phyloP scores from a whole-genome alignment of 2,888 invertebrate genomes.

The Parthenolecanium corni region DNA sequence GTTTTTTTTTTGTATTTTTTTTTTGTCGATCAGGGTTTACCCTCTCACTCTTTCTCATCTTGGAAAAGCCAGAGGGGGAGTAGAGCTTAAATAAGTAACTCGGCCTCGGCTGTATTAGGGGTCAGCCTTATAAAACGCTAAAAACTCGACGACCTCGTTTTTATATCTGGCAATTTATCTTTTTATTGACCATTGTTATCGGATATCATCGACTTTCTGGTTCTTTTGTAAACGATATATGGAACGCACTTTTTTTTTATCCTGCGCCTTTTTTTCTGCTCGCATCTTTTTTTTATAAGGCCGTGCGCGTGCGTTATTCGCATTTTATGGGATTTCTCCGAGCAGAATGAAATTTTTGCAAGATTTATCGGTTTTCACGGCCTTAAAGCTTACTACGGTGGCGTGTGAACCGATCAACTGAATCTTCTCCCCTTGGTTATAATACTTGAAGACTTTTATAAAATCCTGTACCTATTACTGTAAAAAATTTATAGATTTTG shows the following conservation, averaged over 20 bases:
- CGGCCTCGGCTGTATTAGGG: slow-evolving; percentile 14
- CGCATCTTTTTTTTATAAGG: not conserved
- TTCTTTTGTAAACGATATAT: not conserved
- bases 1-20: not conserved
- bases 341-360: not conserved
- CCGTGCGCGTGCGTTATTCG: not conserved
- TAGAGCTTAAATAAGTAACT: slow-evolving; percentile 13
- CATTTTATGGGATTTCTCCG: slow-evolving; percentile 8
- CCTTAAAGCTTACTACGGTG: too few relatives aligned
- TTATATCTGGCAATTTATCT: slow-evolving; percentile 20
- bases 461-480: too few relatives aligned
- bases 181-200: slow-evolving; percentile 28
- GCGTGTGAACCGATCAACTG: too few relatives aligned
- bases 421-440: too few relatives aligned
- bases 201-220: slow-evolving; percentile 2
- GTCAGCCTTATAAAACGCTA: slow-evolving; percentile 14
- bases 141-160: slow-evolving; percentile 13
- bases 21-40: too few relatives aligned
- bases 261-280: not conserved
- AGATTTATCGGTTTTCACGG: too few relatives aligned
- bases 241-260: not conserved
- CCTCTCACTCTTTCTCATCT: not conserved
- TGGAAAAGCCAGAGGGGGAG: not conserved
- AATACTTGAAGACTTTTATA: too few relatives aligned
- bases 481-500: too few relatives aligned